phyloP scores from a whole-genome alignment of 2,888 invertebrate species.

The Sminthurides aquaticus region DNA sequence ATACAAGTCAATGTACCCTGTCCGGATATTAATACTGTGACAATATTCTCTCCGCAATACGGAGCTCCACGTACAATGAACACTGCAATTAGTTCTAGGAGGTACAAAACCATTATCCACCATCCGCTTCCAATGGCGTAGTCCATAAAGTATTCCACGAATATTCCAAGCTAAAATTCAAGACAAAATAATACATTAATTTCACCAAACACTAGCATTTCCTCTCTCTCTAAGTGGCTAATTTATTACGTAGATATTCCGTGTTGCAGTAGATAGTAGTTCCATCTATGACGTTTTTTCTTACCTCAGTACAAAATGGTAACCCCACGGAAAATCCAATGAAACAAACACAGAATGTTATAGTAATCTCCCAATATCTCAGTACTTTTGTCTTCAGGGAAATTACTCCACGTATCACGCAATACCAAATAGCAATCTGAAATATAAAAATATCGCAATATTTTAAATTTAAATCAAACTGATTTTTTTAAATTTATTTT shows the following conservation, averaged over 20 bases:
- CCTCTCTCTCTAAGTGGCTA: too few species aligned
- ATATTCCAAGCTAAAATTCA: slow-evolving; percentile 61
- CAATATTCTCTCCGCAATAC: slow-evolving; percentile 69
- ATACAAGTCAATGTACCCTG: slow-evolving; percentile 47
- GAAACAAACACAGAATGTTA: slow-evolving; percentile 74
- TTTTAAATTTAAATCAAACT: slow-evolving; percentile 3
- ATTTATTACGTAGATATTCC: background rate
- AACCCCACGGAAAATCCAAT: slow-evolving; percentile 75
- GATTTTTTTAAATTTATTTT: too few species aligned
- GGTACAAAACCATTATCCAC: slow-evolving; percentile 75
- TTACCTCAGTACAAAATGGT: slow-evolving; percentile 77
- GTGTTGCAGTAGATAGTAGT: too few species aligned
- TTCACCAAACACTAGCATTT: too few species aligned
- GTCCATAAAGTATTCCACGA: slow-evolving; percentile 75
- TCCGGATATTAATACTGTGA: slow-evolving; percentile 53
- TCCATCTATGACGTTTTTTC: too few species aligned
- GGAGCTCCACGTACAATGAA: slow-evolving; percentile 79
- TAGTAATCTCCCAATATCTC: slow-evolving; percentile 70
- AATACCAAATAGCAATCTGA: slow-evolving; percentile 79
- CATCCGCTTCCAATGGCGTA: slow-evolving; percentile 74
- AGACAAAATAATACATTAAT: too few species aligned
- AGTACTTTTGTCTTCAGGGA: slow-evolving; percentile 65
- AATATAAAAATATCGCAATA: slow-evolving; percentile 31
- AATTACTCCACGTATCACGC: slow-evolving; percentile 77
- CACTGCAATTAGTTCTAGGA: slow-evolving; percentile 69